These are phyloP conservation scores for Cherax destructor DNA, from an alignment of 1,140 invertebrate genomes.

Conservation along the genomic window DNA sequence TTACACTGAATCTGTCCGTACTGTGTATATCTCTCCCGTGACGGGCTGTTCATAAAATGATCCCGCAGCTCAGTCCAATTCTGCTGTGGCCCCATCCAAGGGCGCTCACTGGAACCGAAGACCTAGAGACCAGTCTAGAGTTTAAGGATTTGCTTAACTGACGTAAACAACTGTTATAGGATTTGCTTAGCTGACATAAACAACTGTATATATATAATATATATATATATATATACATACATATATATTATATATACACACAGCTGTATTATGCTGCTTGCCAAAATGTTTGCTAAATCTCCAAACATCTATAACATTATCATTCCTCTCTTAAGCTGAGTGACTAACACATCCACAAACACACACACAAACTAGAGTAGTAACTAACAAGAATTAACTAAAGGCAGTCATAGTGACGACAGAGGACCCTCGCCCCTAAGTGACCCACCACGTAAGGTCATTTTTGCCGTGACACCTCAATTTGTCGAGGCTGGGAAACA, in stretches of 20 bases:
- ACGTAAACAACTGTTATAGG: too few species aligned
- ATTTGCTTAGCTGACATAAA: background rate
- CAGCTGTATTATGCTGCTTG: too few species aligned
- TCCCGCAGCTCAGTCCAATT: conserved; percentile 35
- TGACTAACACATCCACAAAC: background rate
- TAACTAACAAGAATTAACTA: background rate
- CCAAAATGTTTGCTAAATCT: too few species aligned
- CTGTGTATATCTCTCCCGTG: conserved; percentile 33
- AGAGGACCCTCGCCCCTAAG: background rate
- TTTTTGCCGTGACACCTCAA: conserved; percentile 1
- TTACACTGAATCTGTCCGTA: conserved; percentile 50
- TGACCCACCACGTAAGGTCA: background rate
- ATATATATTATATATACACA: too few species aligned
- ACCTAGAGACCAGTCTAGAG: background rate
- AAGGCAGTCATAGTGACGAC: background rate
- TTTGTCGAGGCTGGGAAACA: conserved; percentile 32
- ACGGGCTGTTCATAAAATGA: conserved; percentile 5
- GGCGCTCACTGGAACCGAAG: background rate
- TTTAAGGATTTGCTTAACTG: background rate
- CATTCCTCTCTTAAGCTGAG: too few species aligned
- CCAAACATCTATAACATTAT: too few species aligned
- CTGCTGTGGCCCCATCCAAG: background rate
- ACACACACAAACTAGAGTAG: background rate
- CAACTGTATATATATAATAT: background rate
- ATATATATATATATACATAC: too few species aligned